Percentiles rank a stretch among this genome's conserved stretches.
Conservation (phyloP, 2,113 vertebrate species). For the Sapajus apella region DNA sequence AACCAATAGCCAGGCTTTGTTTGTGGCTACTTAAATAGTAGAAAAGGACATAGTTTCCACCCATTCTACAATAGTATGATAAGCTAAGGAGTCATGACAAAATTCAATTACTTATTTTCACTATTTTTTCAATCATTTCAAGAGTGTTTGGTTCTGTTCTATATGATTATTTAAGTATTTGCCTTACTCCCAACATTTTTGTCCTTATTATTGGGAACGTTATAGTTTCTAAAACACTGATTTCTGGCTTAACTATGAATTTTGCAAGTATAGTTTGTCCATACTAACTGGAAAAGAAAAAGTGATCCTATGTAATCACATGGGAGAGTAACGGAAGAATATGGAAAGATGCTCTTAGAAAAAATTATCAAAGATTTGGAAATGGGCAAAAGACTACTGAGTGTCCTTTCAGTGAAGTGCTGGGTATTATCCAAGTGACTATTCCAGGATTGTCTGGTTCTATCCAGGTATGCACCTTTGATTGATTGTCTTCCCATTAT, state of each 20-base stretch:
- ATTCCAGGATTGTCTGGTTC: background rate
- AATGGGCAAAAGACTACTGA: background rate
- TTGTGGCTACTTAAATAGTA: conserved; percentile 42
- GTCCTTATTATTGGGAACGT: background rate
- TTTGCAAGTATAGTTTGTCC: background rate
- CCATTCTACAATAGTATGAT: conserved; percentile 27
- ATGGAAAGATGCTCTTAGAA: background rate
- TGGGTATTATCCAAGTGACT: background rate
- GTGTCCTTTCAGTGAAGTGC: background rate
- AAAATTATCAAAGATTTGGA: conserved; percentile 10
- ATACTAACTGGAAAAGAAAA: conserved; percentile 45
- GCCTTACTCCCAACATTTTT: background rate
- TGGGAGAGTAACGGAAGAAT: background rate
- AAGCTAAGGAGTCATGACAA: conserved; percentile 36
- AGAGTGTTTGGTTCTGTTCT: background rate
- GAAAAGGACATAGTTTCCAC: conserved; percentile 10
- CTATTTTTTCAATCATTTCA: background rate
- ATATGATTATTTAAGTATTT: background rate
- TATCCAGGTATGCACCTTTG: background rate
- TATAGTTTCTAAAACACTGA: background rate
- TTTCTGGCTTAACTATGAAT: background rate
- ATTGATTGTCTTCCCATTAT: background rate
- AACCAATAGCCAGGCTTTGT: conserved; percentile 6
- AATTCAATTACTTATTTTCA: background rate
- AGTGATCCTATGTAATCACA: background rate